Evolutionary conservation across 2,113 vertebrate genomes (phyloP), one percentile per base, ranked within the genome.

Genomic region (Apus apus): DNA sequence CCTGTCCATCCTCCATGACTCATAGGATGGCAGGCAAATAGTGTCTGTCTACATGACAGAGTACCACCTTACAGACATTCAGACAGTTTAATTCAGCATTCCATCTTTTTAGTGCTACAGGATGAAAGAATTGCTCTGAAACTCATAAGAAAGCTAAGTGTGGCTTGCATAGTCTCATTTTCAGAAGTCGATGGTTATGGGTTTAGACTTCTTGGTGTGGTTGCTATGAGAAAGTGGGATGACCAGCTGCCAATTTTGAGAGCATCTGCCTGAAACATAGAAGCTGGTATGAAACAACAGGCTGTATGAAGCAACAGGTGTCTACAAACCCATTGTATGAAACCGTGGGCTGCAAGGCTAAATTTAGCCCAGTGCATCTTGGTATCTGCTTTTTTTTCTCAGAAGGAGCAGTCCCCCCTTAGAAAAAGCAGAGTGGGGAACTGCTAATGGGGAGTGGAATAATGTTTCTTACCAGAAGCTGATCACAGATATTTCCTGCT

Each of bases 401-500:
- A 53, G 71, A 66, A 89, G 15, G 10, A 94, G 25, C 6, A 36
- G 56, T 73, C 15, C 19, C 5, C 70, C 29, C 36, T 80, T 43
- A 54, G 48, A 40, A 83, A 76, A 73, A 83, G 46, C 1, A 7
- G 2, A 6, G 13, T 50, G 15, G 13, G 20, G 9, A 66, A 34
- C 32, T 73, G 46, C 62, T 90, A 36, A 21, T 54, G 13, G 34
- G 60, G 29, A 54, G 57, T n/a, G 27, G 50, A 87, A 78, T 43
- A 70, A 51, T 32, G 91, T 85, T 36, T 11, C 46, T 51, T 79
- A 56, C 30, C 13, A 48, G 36, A 64, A 94, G 64, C 7, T 66
- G 56, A 80, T 80, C 85, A 79, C 78, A 93, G 67, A 58, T 73
- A 87, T 43, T 95, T 97, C 60, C 87, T 94, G 78, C 53, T 85